Percentiles rank a stretch among this genome's conserved stretches.
Evolutionary conservation across 37 sponge, comb jelly and placozoan species (phyloP).

Genomic region (Bolinopsis microptera): DNA sequence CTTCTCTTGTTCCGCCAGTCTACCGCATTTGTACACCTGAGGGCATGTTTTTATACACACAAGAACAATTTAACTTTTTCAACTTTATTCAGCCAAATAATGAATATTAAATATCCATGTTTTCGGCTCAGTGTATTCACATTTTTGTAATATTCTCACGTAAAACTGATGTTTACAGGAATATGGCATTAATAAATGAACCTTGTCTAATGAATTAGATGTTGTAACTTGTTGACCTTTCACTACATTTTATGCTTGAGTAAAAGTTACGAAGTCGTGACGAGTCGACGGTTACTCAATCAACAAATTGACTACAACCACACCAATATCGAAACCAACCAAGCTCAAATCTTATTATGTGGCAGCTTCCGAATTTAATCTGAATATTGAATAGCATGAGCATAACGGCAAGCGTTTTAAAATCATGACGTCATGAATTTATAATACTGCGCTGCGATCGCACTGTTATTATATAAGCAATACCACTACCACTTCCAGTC

Average conservation of each 20-base stretch:
- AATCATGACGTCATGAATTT: background rate
- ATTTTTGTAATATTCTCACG: no score
- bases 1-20: constrained; percentile 36
- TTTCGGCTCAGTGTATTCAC: no score
- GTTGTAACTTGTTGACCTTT: no score
- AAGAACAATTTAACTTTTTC: no score
- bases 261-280: background rate
- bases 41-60: no score
- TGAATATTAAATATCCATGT: no score
- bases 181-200: no score
- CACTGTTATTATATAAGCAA: no score
- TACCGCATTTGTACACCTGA: constrained; percentile 62
- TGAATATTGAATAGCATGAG: background rate
- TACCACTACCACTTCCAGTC: background rate
- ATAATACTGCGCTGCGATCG: no score
- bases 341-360: background rate
- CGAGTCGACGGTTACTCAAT: background rate
- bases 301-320: background rate
- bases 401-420: no score
- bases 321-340: background rate
- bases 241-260: background rate
- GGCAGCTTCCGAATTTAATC: background rate
- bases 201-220: background rate
- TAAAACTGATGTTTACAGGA: no score
- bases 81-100: no score